Conservation (phyloP, 2,113 vertebrate genomes). For the Chauna torquata region DNA sequence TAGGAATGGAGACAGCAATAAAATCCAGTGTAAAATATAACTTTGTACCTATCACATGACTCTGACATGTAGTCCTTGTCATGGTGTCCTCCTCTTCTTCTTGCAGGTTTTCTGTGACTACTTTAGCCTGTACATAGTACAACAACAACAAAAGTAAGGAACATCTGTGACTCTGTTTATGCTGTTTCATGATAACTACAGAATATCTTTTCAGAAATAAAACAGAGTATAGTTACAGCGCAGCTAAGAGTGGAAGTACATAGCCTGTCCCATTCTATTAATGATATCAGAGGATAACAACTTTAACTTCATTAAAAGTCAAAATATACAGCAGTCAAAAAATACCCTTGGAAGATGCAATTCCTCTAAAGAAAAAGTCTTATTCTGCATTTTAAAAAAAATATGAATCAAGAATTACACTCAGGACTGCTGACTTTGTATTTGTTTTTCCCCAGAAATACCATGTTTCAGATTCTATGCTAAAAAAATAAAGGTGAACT, state of each 20-base stretch:
- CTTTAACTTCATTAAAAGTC: constrained; percentile 41
- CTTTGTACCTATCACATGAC: constrained; percentile 84
- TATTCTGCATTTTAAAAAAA: neutral
- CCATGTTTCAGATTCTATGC: neutral
- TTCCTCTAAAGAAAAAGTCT: constrained; percentile 3
- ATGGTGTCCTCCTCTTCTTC: constrained; percentile 79
- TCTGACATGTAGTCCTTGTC: constrained; percentile 81
- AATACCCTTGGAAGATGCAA: constrained; percentile 19
- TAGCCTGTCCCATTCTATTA: neutral
- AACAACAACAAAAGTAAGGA: constrained; percentile 54
- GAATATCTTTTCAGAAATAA: constrained; percentile 36
- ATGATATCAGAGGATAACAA: neutral
- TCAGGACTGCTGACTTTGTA: neutral
- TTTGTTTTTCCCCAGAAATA: constrained; percentile 5
- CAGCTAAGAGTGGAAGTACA: neutral
- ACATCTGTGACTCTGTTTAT: constrained; percentile 37
- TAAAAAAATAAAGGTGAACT: neutral
- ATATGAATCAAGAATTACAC: neutral
- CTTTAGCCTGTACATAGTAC: constrained; percentile 74
- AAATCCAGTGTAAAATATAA: constrained; percentile 38
- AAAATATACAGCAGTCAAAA: constrained; percentile 24
- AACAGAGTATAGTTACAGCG: neutral
- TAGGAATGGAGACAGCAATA: neutral
- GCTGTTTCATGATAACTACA: constrained; percentile 31
- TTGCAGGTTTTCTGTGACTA: constrained; percentile 77